Base-by-base conservation (phyloP, 2,797 vertebrate genomes). In the Dryobates pubescens region DNA sequence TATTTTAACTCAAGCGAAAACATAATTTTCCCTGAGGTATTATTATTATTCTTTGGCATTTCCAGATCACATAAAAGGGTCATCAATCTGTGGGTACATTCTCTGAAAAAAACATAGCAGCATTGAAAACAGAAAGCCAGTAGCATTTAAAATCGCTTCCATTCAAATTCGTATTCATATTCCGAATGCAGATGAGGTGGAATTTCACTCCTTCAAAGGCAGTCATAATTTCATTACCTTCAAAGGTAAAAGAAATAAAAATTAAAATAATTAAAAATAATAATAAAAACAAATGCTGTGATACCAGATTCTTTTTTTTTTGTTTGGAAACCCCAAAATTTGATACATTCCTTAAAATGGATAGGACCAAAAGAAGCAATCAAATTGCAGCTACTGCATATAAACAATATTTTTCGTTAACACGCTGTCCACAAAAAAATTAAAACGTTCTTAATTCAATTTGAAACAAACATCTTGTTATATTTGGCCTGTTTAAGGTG, bases 111-210 rank as follows among this genome's bases (percentile, higher is more conserved):
- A 90, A 87, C 9, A 36, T n/a, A 85, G 38, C 62, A 89, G 29
- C 51, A 69, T 6, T 80, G 62, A 69, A 93, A 82, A 57, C 0
- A 4, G 79, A 59, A 95, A 90, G 70, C 45, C 78, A 87, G 30
- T 95, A 88, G 56, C 90, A 82, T 94, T 85, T 93, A 68, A 34
- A 67, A 92, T 82, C 41, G 87, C 16, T 91, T 90, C 34, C 91
- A 59, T 94, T 81, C 72, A 80, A 69, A 90, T 85, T 77, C 32
- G 7, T 75, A 13, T 78, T 82, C 27, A 16, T 86, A 70, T 67
- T 94, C 70, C 75, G 53, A 65, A 88, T 69, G 65, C 17, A 62
- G 59, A 69, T 57, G 56, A 59, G 29, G 59, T 74, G 36, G 12
- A 86, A 75, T 57, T 85, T 53, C 10, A 23, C 79, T 80, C 29